These are phyloP conservation scores for Brachionus calyciflorus DNA, from an alignment of 1,140 invertebrate genomes.

Conservation along the genomic window DNA sequence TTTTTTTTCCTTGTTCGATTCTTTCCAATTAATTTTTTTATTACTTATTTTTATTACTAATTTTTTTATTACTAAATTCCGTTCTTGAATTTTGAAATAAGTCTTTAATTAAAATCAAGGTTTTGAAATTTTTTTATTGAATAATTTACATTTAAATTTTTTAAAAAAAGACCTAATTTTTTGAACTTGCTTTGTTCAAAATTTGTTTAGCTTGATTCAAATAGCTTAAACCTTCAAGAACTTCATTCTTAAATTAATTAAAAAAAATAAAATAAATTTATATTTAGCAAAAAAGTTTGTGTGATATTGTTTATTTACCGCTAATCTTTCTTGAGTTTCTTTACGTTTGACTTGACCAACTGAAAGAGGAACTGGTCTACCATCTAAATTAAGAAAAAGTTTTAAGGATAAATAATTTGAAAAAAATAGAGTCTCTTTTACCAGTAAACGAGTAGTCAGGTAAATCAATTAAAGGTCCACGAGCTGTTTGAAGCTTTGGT, in stretches of 20 bases:
- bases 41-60: no score
- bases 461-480: constrained; percentile 41
- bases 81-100: no score
- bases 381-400: not conserved
- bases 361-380: constrained; percentile 31
- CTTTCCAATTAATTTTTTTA: no score
- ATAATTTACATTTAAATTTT: no score
- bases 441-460: constrained; percentile 37
- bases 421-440: no score
- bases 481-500: constrained; percentile 34
- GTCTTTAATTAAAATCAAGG: no score
- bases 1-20: no score
- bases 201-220: constrained; percentile 13
- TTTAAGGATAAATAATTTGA: not conserved
- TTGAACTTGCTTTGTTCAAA: no score
- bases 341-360: constrained; percentile 40
- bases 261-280: not conserved
- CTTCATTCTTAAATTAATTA: not conserved
- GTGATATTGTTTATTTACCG: not conserved
- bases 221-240: constrained; percentile 5
- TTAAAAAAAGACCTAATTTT: no score
- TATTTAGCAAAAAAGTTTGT: not conserved
- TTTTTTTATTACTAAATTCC: no score
- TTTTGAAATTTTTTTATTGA: no score
- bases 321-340: constrained; percentile 13